Base-by-base conservation (phyloP, 2,888 invertebrate species). In the Apamea crenata region DNA sequence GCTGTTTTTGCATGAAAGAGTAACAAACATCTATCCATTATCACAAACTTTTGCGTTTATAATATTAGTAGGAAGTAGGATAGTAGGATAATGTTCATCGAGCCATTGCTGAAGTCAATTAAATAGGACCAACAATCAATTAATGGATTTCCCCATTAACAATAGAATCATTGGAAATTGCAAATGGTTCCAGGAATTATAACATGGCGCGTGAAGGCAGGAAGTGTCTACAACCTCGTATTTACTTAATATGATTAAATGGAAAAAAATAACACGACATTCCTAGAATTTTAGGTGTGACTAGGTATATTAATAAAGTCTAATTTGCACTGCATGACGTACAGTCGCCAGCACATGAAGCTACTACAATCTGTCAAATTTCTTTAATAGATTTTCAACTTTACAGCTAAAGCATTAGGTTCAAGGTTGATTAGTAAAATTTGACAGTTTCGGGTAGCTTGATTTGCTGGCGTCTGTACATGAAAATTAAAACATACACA, bases 231-330 rank as follows among this genome's bases (percentile, higher is more conserved):
- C 10, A 53, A 79, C 18, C 10, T 56, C 12, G 18, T 77, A 32
- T 83, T 80, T 63, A 29, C 12, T 59, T 1, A 47, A 32, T 29
- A 63, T 56, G n/a, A 74, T 61, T 56, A 59, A 69, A 56, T 83
- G 21, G 53, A 53, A 53, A 1, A 40, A 14, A 1, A 73, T 18
- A 16, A 18, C 12, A 36, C 8, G 32, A 6, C 6, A 66, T 80
- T 67, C 59, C 40, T 53, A 36, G 80, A 80, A 82, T 36, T 59
- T 21, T 3, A 44, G 29, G 40, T 59, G 21, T 40, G 6, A 56
- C 36, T 18, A 14, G 36, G 16, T 4, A 14, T 12, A 18, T 3
- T 36, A 59, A 74, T 66, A 47, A 65, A 65, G 10, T 50, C 10
- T 40, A 69, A 65, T 65, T 81, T 72, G 36, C 25, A n/a, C 21